These are phyloP conservation scores for Brachyopa scutellaris DNA, from an alignment of 2,888 invertebrate genomes.

Conservation along the genomic window DNA sequence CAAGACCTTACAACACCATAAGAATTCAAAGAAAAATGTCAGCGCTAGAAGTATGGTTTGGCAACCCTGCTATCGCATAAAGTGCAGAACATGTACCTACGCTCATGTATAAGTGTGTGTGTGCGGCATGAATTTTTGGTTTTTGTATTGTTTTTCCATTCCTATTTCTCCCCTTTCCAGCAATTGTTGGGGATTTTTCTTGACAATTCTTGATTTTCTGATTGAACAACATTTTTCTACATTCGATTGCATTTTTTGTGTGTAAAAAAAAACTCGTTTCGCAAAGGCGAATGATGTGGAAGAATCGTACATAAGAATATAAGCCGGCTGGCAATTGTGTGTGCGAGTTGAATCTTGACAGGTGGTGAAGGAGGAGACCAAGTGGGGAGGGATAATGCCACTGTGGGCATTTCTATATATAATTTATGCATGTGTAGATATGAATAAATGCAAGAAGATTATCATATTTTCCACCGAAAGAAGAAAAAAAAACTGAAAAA, in stretches of 20 bases:
- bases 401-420: constrained; percentile 2
- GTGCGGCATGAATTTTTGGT: constrained; percentile 1
- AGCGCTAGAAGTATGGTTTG: no score
- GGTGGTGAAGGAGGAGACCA: not conserved
- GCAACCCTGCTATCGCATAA: constrained; percentile 17
- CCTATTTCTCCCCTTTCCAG: not conserved
- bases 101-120: not conserved
- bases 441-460: constrained; percentile 13
- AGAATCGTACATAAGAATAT: constrained; percentile 2
- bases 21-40: no score
- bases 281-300: not conserved
- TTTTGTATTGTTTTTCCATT: constrained; percentile 1
- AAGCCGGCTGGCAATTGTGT: constrained; percentile 19
- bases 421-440: no score
- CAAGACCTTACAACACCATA: no score
- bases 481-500: not conserved
- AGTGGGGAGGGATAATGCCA: no score
- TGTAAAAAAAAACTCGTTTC: constrained; percentile 64
- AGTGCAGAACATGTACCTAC: constrained; percentile 10
- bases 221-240: constrained; percentile 70
- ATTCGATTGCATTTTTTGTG: constrained; percentile 65
- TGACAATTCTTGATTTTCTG: constrained; percentile 63
- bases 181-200: constrained; percentile 38
- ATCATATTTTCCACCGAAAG: constrained; percentile 35
- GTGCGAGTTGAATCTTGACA: constrained; percentile 38